Conservation (phyloP, 2,888 invertebrate species). For the Sinopyrophorus schimmeli region DNA sequence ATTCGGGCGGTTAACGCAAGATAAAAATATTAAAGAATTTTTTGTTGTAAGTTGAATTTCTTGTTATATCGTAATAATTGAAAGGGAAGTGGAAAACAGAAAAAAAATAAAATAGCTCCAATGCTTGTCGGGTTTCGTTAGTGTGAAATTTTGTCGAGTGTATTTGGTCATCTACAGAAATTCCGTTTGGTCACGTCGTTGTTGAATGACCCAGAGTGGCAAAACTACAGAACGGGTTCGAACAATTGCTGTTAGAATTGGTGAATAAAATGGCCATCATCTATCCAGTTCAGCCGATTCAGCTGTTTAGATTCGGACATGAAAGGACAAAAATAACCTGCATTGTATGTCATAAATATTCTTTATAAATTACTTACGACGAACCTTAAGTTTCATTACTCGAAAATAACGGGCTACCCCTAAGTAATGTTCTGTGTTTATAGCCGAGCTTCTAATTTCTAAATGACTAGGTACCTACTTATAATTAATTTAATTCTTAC, state of each 20-base stretch:
- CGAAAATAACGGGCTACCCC: no score
- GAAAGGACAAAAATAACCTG: conserved; percentile 13
- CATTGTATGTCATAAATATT: conserved; percentile 6
- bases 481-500: no score
- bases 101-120: conserved; percentile 15
- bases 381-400: no score
- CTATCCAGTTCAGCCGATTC: conserved; percentile 31
- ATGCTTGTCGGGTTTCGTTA: conserved; percentile 17
- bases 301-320: conserved; percentile 25
- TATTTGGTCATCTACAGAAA: conserved; percentile 28
- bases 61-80: conserved; percentile 16
- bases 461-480: no score
- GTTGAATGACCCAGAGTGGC: conserved; percentile 31
- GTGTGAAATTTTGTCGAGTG: conserved; percentile 22
- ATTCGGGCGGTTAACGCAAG: no score
- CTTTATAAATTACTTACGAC: conserved; percentile 14
- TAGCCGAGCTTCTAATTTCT: no score
- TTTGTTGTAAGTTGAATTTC: neutral
- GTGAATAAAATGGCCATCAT: conserved; percentile 38
- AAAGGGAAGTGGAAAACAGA: no score
- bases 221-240: conserved; percentile 36
- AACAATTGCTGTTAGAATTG: conserved; percentile 38
- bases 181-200: conserved; percentile 33
- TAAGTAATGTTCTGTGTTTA: no score
- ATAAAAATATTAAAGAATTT: no score